These are phyloP conservation scores for Nephrotoma flavescens DNA, from an alignment of 2,888 invertebrate species.

Conservation along the genomic window DNA sequence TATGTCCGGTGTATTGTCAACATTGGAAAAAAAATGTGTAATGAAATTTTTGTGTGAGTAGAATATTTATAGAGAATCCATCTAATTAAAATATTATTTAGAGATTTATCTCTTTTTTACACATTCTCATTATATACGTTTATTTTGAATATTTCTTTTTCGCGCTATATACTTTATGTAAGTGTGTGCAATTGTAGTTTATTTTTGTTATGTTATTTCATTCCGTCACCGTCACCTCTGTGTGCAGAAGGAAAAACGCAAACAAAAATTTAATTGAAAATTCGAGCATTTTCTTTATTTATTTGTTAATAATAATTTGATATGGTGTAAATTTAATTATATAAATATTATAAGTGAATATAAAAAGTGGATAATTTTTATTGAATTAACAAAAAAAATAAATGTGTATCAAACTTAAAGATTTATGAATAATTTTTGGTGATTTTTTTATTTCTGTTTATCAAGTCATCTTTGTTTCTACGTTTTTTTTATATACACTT, in stretches of 20 bases:
- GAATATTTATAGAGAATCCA: not conserved
- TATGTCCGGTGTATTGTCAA: conserved; percentile 1
- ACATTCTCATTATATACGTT: not conserved
- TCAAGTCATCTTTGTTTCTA: not conserved
- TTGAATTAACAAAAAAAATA: not conserved
- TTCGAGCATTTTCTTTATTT: not conserved
- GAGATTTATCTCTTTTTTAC: not conserved
- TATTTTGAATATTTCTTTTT: not conserved
- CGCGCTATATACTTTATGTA: not conserved
- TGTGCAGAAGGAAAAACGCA: not conserved
- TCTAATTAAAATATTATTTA: not conserved
- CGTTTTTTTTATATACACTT: not conserved
- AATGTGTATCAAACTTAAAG: not conserved
- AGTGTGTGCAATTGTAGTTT: not conserved
- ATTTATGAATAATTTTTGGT: not conserved
- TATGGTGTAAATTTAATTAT: not conserved
- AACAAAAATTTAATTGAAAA: not conserved
- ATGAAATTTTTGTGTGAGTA: not conserved
- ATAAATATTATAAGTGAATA: not conserved
- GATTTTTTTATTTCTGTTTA: not conserved
- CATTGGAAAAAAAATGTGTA: not conserved
- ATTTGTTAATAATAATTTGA: not conserved
- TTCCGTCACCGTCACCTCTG: not conserved
- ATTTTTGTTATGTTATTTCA: not conserved
- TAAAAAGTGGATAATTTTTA: not conserved